These are phyloP conservation scores for Hesperophylax magnus DNA, from an alignment of 1,140 invertebrate species.

Conservation along the genomic window DNA sequence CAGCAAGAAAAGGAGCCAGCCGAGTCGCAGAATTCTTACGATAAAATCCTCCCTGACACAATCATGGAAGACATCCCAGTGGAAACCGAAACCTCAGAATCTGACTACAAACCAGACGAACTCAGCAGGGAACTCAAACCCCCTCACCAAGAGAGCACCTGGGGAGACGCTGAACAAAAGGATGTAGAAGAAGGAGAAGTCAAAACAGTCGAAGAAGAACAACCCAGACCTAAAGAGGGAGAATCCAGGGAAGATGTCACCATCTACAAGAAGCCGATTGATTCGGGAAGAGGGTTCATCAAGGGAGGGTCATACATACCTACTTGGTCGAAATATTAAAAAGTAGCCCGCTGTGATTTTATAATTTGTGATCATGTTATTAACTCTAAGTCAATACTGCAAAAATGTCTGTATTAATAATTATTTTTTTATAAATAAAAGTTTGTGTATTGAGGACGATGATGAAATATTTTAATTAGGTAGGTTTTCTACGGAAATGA, in stretches of 20 bases:
- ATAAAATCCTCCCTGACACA: not conserved
- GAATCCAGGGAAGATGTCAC: not conserved
- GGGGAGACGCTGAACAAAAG: not conserved
- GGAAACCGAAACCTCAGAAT: constrained; percentile 1
- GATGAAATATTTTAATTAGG: too few relatives aligned
- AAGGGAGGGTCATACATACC: not conserved
- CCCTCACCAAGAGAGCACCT: constrained; percentile 5
- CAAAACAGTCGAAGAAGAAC: not conserved
- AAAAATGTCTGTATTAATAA: too few relatives aligned
- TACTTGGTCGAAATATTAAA: not conserved
- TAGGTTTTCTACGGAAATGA: too few relatives aligned
- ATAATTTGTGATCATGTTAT: not conserved
- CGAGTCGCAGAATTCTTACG: constrained; percentile 11
- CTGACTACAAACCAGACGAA: not conserved
- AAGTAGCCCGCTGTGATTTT: not conserved
- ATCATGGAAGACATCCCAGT: not conserved
- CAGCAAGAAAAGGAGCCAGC: not conserved
- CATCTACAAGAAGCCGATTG: not conserved
- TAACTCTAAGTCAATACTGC: not conserved
- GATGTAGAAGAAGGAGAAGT: not conserved
- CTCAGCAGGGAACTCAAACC: constrained; percentile 20
- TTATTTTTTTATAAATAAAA: too few relatives aligned
- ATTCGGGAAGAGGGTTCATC: not conserved
- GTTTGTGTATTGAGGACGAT: too few relatives aligned
- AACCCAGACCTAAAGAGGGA: not conserved